Evolutionary conservation across 2,113 vertebrate species (phyloP).

Genomic region (Hirundichthys speculiger): DNA sequence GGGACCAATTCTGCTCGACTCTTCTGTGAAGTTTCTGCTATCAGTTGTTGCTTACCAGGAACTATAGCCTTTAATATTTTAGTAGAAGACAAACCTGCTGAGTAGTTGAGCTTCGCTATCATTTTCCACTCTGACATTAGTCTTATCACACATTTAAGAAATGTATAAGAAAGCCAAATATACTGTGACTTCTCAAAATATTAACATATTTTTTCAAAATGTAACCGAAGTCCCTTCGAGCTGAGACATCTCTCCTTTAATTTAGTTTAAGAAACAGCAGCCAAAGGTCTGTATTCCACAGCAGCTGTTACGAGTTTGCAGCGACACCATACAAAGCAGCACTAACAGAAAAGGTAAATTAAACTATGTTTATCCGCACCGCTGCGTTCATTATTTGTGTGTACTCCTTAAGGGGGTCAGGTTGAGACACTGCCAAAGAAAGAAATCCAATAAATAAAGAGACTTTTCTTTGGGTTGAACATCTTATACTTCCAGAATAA

Average conservation of each 20-base stretch:
- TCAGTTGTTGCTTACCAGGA: too few species aligned
- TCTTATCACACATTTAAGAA: too few species aligned
- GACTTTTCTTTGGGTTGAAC: constrained; percentile 28
- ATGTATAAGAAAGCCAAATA: too few species aligned
- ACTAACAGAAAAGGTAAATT: constrained; percentile 9
- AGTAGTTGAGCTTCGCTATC: too few species aligned
- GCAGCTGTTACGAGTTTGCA: neutral
- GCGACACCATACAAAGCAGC: neutral
- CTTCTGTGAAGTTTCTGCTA: too few species aligned
- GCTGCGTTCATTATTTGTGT: neutral
- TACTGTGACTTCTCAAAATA: too few species aligned
- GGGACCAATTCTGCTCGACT: too few species aligned
- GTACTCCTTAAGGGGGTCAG: constrained; percentile 1
- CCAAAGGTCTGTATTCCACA: constrained; percentile 1
- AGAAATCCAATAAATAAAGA: constrained; percentile 27
- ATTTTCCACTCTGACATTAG: too few species aligned
- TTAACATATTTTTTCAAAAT: too few species aligned
- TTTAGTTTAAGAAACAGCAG: neutral
- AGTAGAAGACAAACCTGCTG: too few species aligned
- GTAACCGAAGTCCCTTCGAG: neutral
- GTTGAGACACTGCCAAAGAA: constrained; percentile 10
- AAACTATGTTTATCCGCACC: neutral
- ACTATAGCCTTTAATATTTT: too few species aligned
- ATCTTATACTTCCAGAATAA: constrained; percentile 34
- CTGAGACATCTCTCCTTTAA: neutral